Percentiles rank a stretch among this genome's conserved stretches.
Evolutionary conservation across 2,888 invertebrate genomes (phyloP).

Genomic region (Agrochola macilenta): DNA sequence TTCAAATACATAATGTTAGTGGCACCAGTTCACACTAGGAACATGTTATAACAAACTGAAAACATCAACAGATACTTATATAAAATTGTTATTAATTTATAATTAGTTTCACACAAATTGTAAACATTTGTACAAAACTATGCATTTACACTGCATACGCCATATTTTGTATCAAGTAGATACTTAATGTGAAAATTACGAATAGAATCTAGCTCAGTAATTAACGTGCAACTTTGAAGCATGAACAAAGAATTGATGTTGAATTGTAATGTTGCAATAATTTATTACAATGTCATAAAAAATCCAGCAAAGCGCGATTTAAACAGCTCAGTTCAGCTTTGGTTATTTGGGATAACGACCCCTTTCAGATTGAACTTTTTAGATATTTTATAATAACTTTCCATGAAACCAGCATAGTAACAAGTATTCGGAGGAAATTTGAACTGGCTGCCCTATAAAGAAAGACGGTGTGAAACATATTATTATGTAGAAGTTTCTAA

Average conservation of each 20-base stretch:
- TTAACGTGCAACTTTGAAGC: slow-evolving; percentile 1
- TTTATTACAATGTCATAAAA: background rate
- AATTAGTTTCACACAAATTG: background rate
- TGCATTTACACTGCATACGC: background rate
- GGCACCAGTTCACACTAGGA: background rate
- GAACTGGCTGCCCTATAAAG: background rate
- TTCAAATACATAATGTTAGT: background rate
- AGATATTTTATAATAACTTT: background rate
- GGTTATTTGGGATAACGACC: background rate
- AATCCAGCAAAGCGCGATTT: background rate
- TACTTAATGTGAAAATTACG: background rate
- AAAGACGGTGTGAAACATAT: background rate
- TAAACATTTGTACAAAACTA: background rate
- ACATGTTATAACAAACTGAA: background rate
- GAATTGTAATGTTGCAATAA: background rate
- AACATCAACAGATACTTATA: background rate
- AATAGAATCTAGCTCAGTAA: slow-evolving; percentile 1
- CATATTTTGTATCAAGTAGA: background rate
- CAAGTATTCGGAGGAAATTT: background rate
- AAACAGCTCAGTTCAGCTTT: background rate
- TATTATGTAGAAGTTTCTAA: background rate
- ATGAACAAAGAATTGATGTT: background rate
- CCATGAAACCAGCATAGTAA: background rate
- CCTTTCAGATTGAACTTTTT: background rate
- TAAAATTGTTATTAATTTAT: background rate